Conservation (phyloP, 2,113 vertebrate species). For the Podiceps cristatus region DNA sequence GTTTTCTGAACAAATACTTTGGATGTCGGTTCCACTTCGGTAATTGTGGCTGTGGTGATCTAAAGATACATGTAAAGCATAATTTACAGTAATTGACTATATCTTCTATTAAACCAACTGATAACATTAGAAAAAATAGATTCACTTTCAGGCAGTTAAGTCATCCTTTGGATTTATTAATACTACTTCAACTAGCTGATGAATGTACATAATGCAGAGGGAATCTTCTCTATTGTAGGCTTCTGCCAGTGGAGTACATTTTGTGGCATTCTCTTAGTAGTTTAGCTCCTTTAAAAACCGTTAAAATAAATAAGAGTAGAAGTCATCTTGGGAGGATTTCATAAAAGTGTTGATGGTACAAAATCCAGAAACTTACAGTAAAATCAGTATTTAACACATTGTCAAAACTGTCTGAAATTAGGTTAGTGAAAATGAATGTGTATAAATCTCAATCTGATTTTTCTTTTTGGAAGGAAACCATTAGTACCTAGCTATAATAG, state of each 20-base stretch:
- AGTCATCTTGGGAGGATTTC: background rate
- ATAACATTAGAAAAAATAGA: background rate
- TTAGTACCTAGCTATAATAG: background rate
- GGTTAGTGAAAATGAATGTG: background rate
- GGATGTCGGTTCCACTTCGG: background rate
- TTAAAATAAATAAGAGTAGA: background rate
- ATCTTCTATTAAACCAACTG: background rate
- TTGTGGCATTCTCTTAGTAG: background rate
- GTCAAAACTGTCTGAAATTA: background rate
- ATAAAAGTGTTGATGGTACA: background rate
- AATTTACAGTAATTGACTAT: background rate
- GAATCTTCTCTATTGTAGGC: background rate
- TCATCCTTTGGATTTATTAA: background rate
- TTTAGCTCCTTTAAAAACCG: background rate
- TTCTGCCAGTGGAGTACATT: background rate
- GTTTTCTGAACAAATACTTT: background rate
- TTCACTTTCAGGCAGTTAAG: background rate
- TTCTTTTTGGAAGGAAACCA: background rate
- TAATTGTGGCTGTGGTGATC: background rate
- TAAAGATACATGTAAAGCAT: background rate
- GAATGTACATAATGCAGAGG: background rate
- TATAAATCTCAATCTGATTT: background rate
- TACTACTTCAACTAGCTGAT: background rate
- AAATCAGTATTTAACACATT: background rate
- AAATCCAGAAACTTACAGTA: background rate